phyloP scores from a whole-genome alignment of 2,888 invertebrate genomes.

The Sinohyriopsis cumingii region DNA sequence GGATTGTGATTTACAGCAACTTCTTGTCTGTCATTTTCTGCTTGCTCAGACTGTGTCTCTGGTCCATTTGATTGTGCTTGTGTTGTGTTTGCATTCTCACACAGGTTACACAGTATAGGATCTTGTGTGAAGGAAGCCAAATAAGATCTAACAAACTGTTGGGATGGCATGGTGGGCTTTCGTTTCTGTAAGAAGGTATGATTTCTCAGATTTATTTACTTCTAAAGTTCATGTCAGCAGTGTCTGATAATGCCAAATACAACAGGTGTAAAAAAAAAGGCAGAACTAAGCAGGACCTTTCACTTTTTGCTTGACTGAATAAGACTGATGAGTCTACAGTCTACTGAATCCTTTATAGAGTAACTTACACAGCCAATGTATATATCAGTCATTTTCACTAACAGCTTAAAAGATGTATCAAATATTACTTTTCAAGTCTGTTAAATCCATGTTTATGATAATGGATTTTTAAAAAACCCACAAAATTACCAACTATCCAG shows the following conservation, averaged over 20 bases:
- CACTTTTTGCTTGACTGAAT: background rate
- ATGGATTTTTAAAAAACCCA: too few relatives aligned
- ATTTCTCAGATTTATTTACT: conserved; percentile 1
- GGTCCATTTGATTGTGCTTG: background rate
- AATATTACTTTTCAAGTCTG: too few relatives aligned
- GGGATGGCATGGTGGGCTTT: conserved; percentile 85
- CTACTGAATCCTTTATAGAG: too few relatives aligned
- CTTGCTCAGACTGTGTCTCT: too few relatives aligned
- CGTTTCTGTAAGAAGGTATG: conserved; percentile 54
- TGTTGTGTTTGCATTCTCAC: conserved; percentile 1
- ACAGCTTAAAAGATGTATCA: too few relatives aligned
- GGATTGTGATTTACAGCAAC: too few relatives aligned
- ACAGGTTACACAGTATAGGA: conserved; percentile 77
- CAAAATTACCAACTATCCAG: too few relatives aligned
- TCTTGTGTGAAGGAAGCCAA: conserved; percentile 91
- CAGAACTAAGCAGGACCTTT: conserved; percentile 2
- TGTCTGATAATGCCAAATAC: background rate
- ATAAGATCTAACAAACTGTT: conserved; percentile 88
- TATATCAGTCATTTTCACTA: too few relatives aligned
- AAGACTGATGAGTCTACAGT: background rate
- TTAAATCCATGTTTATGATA: too few relatives aligned
- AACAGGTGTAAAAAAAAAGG: background rate
- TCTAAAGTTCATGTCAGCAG: background rate
- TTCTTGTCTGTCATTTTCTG: too few relatives aligned
- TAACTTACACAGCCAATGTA: too few relatives aligned